These are phyloP conservation scores for Bicyclus anynana DNA, from an alignment of 1,140 invertebrate species.

Conservation along the genomic window DNA sequence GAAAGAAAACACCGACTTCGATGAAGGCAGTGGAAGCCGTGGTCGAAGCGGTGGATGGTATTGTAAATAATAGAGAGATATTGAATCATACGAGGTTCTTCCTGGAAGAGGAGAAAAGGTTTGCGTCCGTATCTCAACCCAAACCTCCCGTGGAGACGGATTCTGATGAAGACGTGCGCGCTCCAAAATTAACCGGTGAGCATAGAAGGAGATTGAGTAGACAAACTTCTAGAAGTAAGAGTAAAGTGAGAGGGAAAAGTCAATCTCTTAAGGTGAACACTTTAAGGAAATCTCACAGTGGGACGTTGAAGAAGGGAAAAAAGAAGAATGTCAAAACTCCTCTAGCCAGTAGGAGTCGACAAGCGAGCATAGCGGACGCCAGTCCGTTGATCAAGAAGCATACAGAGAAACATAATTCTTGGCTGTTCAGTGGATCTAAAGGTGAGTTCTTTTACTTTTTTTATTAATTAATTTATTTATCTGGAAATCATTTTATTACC, in stretches of 20 bases:
- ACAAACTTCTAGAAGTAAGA: constrained; percentile 69
- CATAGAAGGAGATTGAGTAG: constrained; percentile 63
- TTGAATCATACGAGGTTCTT: constrained; percentile 61
- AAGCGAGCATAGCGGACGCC: constrained; percentile 59
- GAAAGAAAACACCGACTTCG: constrained; percentile 64
- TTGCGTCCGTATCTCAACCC: constrained; percentile 34
- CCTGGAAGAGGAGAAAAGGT: constrained; percentile 62
- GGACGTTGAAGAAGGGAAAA: constrained; percentile 64
- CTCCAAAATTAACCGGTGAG: constrained; percentile 52
- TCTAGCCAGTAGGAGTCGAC: constrained; percentile 48
- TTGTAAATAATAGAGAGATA: constrained; percentile 51
- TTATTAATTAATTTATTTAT: background rate
- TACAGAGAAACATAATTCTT: constrained; percentile 62
- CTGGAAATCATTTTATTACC: too few species aligned
- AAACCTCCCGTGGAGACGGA: constrained; percentile 58
- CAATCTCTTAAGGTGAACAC: constrained; percentile 66
- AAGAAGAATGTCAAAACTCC: constrained; percentile 58
- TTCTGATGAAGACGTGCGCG: constrained; percentile 62
- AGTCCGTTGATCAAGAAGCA: constrained; percentile 55
- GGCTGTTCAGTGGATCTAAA: constrained; percentile 66
- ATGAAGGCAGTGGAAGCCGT: constrained; percentile 60
- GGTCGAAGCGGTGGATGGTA: constrained; percentile 51
- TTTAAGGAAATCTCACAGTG: constrained; percentile 63
- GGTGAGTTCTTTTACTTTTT: constrained; percentile 24
- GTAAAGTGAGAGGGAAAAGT: constrained; percentile 66